Evolutionary conservation across 1,140 invertebrate species (phyloP).

Genomic region (Campoletis sonorensis): DNA sequence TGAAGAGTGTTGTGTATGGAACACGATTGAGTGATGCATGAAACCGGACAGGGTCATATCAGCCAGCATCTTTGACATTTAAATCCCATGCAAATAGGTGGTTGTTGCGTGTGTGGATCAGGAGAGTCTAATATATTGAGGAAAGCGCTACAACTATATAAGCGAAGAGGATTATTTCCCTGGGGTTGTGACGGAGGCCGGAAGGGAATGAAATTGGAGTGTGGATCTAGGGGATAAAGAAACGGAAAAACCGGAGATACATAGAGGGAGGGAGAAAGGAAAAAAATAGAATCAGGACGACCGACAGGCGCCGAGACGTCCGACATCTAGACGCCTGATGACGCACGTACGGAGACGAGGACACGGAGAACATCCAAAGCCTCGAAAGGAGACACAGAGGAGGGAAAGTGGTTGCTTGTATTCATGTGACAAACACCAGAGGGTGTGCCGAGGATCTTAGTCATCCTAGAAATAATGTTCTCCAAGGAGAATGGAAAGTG

Average conservation of each 20-base stretch:
- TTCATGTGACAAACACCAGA: not conserved
- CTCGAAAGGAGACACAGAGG: constrained; percentile 2
- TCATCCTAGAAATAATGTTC: not conserved
- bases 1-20: not conserved
- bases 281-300: constrained; percentile 28
- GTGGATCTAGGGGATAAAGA: constrained; percentile 12
- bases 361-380: constrained; percentile 14
- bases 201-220: constrained; percentile 9
- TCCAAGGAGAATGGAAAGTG: not conserved
- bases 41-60: constrained; percentile 1
- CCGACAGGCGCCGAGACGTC: constrained; percentile 47
- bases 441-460: constrained; percentile 16
- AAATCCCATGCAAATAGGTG: constrained; percentile 30
- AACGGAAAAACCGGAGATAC: not conserved
- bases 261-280: not conserved
- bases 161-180: not conserved
- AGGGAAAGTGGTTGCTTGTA: not conserved
- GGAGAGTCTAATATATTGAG: not conserved
- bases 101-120: not conserved
- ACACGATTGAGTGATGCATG: constrained; percentile 15
- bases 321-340: constrained; percentile 38
- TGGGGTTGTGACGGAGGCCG: not conserved
- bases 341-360: constrained; percentile 36
- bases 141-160: constrained; percentile 15
- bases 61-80: constrained; percentile 31